Evolutionary conservation across 2,113 vertebrate species (phyloP), one percentile per base, ranked within the genome.

Genomic region (Pungitius pungitius): DNA sequence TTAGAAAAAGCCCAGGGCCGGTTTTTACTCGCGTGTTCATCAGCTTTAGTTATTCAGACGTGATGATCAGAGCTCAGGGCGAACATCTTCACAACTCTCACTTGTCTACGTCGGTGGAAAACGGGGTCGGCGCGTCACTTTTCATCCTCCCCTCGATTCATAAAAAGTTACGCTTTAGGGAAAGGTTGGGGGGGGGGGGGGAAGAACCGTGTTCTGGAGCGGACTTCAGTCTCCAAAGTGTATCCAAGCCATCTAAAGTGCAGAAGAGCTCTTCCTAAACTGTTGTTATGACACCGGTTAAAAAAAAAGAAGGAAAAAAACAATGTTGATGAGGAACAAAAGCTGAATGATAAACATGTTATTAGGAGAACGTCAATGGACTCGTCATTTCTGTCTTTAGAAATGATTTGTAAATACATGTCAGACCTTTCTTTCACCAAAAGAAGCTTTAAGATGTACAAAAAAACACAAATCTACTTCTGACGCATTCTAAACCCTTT

Each of bases 31-130:
- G 6, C 22, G 1, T 22, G 56, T 56, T 73, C 60, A 56, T 69
- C 39, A 69, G 18, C 27, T 75, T 65, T 30, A 52, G 15, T 56
- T 49, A 60, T 65, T 70, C 39, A 55, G 51, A 47, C 37, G 26
- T 18, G 15, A 65, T 71, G 15, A 82, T 63, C 60, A 61, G 51
- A 47, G 43, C 10, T 43, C 13, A 27, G 39, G 45, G 27, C n/a
- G 24, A 69, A 65, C 55, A 35, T 63, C 11, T 33, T 69, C 47
- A 39, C 56, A 13, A 22, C 1, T 17, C 63, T 69, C 45, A 9
- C 58, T 45, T 58, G 60, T 75, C 59, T 54, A 59, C 33, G 6
- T 47, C 18, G 45, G 60, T 11, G 56, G 35, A n/a, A 35, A 58
- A 42, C 45, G 37, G 17, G 6, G 63, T 26, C 1, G 3, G 11